Base-by-base conservation (phyloP, 2,113 vertebrate genomes). In the Plecotus auritus region DNA sequence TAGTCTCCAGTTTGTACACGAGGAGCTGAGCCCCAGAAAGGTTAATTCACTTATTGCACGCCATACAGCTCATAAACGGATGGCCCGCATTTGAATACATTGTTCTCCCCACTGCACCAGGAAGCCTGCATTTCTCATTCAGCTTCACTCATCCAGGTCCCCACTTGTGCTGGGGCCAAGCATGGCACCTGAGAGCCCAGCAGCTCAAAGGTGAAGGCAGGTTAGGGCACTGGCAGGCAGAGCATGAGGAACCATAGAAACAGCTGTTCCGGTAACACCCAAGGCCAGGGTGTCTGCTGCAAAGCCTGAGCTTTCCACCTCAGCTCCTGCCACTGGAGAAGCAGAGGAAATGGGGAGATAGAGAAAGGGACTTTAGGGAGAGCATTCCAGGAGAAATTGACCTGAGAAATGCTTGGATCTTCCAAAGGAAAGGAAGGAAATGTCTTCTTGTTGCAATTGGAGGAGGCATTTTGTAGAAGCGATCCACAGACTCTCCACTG, bases 181-280 rank as follows among this genome's bases (percentile, higher is more conserved):
- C 17, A 7, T 28, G 78, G 67, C n/a, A 73, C 20, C 72, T 30
- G 20, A 64, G 17, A 92, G 45, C 83, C 91, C 61, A 69, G 78
- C 73, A 69, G 78, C 80, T 74, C 85, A 37, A 80, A 84, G 78
- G 82, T 69, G 32, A 88, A 91, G 89, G 64, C 90, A 70, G 73
- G 78, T 93, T 59, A 89, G 77, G 69, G 42, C 86, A 70, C 14
- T 14, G 9, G 32, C 23, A 51, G 16, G 32, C 40, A 88, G 84
- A 87, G 32, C 56, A 30, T 56, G 90, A 54, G n/a, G 78, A 94
- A 37, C 54, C 82, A 72, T 18, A 49, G 70, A 17, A 11, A 17
- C 9, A 42, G 90, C 28, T 1, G 56, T 16, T 12, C 35, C 69
- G 40, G 78, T 87, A 67, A 69, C 56, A 85, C 67, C 78, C 69